Evolutionary conservation across 2,113 vertebrate species (phyloP), one percentile per base, ranked within the genome.

Genomic region (Macaca nemestrina): DNA sequence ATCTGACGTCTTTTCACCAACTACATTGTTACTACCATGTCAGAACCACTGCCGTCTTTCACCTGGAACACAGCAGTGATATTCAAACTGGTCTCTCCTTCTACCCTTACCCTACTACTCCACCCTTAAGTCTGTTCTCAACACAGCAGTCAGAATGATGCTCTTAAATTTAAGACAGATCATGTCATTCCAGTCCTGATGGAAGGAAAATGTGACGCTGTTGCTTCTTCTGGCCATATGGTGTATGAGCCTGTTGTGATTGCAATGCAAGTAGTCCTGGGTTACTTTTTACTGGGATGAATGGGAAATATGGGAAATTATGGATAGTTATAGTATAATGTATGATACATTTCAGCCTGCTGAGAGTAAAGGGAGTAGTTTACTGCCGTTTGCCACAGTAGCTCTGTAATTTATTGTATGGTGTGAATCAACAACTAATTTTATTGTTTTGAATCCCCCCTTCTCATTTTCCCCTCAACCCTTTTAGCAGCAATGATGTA

Each of bases 131-230:
- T 85, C 72, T 81, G 6, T 72, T 90, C 43, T 94, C 45, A 88
- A 61, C 20, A 90, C 0, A 68, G 76, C 50, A 57, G n/a, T 81
- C 14, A 88, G 78, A 96, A 93, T 14, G 16, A 81, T 27, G 57
- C 35, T 78, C 90, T 88, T 45, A 35, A 43, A n/a, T 82, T 32
- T n/a, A 96, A 96, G 85, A 23, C 88, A 79, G 81, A 75, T n/a
- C 40, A 61, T 22, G 40, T 76, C 75, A 67, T 55, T 87, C 40
- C 22, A 50, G 48, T 83, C 32, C 40, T n/a, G 35, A 90, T 10
- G 75, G 9, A 6, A 89, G 27, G 67, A 78, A 22, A 92, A 82
- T 48, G 13, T 68, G 85, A 90, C 35, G n/a, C 43, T 93, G n/a
- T 11, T 88, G 78, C 17, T 25, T 43, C 32, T 92, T 35, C 18